Conservation (phyloP, 37 sponge, comb jelly and placozoan genomes). For the Oopsacas minuta region DNA sequence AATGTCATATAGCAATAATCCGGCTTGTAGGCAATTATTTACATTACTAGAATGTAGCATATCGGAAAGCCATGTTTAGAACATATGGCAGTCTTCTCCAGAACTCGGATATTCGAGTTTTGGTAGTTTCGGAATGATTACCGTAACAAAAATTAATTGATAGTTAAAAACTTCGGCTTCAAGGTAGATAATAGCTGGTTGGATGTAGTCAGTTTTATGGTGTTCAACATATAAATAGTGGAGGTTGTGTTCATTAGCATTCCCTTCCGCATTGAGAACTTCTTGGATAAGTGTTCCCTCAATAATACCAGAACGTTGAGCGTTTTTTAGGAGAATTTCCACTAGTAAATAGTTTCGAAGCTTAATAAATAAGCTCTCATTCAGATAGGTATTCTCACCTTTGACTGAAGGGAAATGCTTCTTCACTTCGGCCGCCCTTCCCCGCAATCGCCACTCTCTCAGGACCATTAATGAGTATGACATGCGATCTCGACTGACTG, state of each 20-base stretch:
- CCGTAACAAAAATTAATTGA: not conserved
- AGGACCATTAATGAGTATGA: not conserved
- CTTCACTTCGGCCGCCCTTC: not conserved
- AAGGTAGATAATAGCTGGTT: not conserved
- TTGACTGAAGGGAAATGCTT: not conserved
- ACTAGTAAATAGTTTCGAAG: not conserved
- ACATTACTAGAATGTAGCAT: not conserved
- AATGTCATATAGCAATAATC: not conserved
- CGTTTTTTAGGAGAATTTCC: not conserved
- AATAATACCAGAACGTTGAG: not conserved
- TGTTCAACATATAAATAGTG: not conserved
- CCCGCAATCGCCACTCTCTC: not conserved
- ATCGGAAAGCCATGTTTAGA: not conserved
- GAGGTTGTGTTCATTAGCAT: not conserved
- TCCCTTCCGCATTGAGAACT: not conserved
- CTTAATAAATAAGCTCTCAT: not conserved
- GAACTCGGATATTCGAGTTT: not conserved
- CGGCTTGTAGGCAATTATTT: not conserved
- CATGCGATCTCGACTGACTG: not conserved
- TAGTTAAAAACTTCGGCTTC: not conserved
- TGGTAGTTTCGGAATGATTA: not conserved
- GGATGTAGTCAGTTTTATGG: not conserved
- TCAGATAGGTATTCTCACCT: not conserved
- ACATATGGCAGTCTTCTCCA: not conserved
- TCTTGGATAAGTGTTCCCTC: not conserved